Evolutionary conservation across 2,113 vertebrate species (phyloP).

Genomic region (Mormyrus iriodes): DNA sequence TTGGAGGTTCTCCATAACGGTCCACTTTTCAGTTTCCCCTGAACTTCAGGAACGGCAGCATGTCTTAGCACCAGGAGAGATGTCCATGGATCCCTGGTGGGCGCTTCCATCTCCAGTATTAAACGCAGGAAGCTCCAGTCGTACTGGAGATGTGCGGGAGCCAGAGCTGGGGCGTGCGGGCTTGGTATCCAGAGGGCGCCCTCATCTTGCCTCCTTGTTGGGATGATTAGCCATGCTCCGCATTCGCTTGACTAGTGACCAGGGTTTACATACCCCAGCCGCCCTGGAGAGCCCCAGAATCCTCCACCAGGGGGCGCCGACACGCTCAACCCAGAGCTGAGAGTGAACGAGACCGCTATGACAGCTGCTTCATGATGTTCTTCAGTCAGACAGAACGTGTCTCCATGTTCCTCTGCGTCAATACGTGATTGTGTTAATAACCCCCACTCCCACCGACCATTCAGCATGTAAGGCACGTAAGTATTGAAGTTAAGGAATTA

Average conservation of each 20-base stretch:
- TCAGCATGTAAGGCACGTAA: not conserved
- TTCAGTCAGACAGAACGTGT: not conserved
- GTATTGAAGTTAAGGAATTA: not conserved
- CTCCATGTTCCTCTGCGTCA: not conserved
- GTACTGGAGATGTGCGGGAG: not conserved
- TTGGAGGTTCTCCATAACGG: not conserved
- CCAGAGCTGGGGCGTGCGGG: not conserved
- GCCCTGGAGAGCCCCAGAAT: too few relatives aligned
- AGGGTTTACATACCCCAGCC: not conserved
- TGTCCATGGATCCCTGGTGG: not conserved
- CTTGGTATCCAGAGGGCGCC: not conserved
- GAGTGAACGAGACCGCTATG: not conserved
- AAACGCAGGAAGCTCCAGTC: not conserved
- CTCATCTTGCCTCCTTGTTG: not conserved
- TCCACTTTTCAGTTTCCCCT: not conserved
- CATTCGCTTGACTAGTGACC: too few relatives aligned
- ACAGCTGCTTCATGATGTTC: not conserved
- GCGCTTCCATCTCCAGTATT: not conserved
- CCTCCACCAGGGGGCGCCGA: not conserved
- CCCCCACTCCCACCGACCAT: not conserved
- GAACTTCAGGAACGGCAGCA: not conserved
- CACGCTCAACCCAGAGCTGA: not conserved
- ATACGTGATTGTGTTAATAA: not conserved
- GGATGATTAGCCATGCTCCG: too few relatives aligned
- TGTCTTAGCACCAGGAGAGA: not conserved